phyloP scores from a whole-genome alignment of 2,113 vertebrate genomes.

The Rhea pennata region DNA sequence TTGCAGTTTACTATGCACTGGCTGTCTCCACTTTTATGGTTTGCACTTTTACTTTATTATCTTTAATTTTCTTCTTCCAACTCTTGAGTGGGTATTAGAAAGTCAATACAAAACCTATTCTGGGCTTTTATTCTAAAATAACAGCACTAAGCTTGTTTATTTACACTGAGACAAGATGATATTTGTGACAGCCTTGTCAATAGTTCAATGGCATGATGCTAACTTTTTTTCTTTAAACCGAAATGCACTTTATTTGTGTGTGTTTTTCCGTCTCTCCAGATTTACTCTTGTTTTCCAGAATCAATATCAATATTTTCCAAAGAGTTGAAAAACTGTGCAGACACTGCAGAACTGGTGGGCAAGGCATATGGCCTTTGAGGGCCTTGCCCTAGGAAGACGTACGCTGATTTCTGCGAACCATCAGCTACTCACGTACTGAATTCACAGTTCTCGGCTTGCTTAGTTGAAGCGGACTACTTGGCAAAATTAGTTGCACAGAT shows the following conservation, averaged over 20 bases:
- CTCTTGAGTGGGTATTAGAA: conserved; percentile 68
- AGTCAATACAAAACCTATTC: conserved; percentile 76
- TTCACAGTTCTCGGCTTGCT: neutral
- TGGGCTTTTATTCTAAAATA: conserved; percentile 69
- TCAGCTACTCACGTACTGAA: neutral
- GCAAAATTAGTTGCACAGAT: neutral
- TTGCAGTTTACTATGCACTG: conserved; percentile 23
- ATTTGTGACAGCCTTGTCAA: conserved; percentile 73
- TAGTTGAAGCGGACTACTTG: neutral
- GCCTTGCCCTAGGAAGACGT: neutral
- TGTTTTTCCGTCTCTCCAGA: conserved; percentile 29
- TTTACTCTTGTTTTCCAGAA: conserved; percentile 32
- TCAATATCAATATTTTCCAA: conserved; percentile 55
- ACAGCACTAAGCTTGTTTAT: conserved; percentile 74
- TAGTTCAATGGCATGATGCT: conserved; percentile 48
- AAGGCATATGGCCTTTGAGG: neutral
- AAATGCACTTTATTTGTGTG: conserved; percentile 40
- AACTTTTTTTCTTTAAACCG: conserved; percentile 60
- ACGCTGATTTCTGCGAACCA: neutral
- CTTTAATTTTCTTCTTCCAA: conserved; percentile 74
- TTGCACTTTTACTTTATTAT: conserved; percentile 75
- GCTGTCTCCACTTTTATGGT: conserved; percentile 39
- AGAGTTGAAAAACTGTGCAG: neutral
- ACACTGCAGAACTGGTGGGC: neutral
- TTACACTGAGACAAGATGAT: conserved; percentile 68